Evolutionary conservation across 30 jellyfish, hydroid and myxozoan species (phyloP).

Genomic region (Hydra vulgaris): DNA sequence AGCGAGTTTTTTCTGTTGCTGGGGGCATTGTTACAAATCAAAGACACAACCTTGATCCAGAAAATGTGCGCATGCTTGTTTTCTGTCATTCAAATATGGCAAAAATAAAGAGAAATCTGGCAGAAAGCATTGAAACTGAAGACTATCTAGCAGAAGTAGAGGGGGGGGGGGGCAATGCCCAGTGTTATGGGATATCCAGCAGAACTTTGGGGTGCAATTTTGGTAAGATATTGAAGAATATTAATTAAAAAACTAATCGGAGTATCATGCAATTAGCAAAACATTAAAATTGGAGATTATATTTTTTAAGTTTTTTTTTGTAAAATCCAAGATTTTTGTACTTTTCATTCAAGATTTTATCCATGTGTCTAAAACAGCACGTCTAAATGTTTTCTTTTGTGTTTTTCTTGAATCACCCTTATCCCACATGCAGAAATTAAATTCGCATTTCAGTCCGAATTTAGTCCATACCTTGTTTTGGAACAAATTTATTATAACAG

Average conservation of each 20-base stretch:
- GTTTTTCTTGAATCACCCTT: too few relatives aligned
- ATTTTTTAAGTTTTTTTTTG: too few relatives aligned
- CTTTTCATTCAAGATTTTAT: too few relatives aligned
- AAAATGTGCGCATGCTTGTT: neutral
- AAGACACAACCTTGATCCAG: neutral
- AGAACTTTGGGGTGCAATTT: neutral
- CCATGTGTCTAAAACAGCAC: too few relatives aligned
- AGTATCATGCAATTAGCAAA: too few relatives aligned
- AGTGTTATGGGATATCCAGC: neutral
- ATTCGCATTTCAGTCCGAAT: too few relatives aligned
- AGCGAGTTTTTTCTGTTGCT: neutral
- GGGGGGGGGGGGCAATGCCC: neutral
- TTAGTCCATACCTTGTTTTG: too few relatives aligned
- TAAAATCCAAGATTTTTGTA: too few relatives aligned
- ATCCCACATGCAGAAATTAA: too few relatives aligned
- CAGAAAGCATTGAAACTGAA: neutral
- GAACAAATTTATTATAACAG: too few relatives aligned
- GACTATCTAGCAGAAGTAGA: neutral
- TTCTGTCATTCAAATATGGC: neutral
- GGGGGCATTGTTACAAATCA: neutral
- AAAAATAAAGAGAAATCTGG: neutral
- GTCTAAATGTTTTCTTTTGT: too few relatives aligned
- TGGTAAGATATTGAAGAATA: neutral
- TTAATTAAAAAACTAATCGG: neutral
- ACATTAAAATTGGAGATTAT: too few relatives aligned